phyloP scores from a whole-genome alignment of 2,797 vertebrate genomes.

The Argyrosomus regius region DNA sequence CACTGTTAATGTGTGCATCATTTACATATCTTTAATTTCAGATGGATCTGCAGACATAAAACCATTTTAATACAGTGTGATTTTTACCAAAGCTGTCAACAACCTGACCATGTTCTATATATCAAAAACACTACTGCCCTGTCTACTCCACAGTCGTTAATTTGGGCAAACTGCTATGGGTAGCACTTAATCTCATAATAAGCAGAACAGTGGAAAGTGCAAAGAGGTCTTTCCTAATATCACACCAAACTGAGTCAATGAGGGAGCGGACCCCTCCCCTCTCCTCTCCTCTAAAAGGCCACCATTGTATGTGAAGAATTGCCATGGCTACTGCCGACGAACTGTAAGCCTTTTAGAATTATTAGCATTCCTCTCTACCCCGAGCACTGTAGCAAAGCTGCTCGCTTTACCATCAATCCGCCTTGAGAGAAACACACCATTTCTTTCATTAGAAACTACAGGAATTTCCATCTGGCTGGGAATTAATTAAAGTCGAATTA shows the following conservation, averaged over 20 bases:
- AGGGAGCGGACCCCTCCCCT: slow-evolving; percentile 55
- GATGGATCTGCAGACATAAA: too few relatives aligned
- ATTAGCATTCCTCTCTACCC: slow-evolving; percentile 87
- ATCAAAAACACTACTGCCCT: slow-evolving; percentile 35
- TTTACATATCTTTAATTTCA: background rate
- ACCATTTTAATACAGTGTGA: background rate
- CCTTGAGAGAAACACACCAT: slow-evolving; percentile 72
- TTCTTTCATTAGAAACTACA: slow-evolving; percentile 78
- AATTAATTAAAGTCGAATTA: slow-evolving; percentile 91
- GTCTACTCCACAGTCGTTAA: slow-evolving; percentile 37
- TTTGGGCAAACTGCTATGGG: slow-evolving; percentile 60
- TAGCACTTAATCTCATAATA: slow-evolving; percentile 72
- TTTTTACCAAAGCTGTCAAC: background rate
- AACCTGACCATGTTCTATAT: background rate
- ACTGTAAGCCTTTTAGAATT: slow-evolving; percentile 89
- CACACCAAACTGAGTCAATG: slow-evolving; percentile 72
- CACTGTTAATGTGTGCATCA: background rate
- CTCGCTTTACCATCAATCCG: slow-evolving; percentile 77
- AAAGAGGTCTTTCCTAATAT: slow-evolving; percentile 79
- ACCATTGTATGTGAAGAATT: slow-evolving; percentile 85
- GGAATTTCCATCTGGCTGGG: slow-evolving; percentile 83
- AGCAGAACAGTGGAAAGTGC: slow-evolving; percentile 75
- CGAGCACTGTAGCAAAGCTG: slow-evolving; percentile 83
- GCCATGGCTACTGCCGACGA: slow-evolving; percentile 84
- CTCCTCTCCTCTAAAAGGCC: slow-evolving; percentile 78